These are phyloP conservation scores for Acrossocheilus fasciatus DNA, from an alignment of 2,797 vertebrate genomes.

Conservation along the genomic window DNA sequence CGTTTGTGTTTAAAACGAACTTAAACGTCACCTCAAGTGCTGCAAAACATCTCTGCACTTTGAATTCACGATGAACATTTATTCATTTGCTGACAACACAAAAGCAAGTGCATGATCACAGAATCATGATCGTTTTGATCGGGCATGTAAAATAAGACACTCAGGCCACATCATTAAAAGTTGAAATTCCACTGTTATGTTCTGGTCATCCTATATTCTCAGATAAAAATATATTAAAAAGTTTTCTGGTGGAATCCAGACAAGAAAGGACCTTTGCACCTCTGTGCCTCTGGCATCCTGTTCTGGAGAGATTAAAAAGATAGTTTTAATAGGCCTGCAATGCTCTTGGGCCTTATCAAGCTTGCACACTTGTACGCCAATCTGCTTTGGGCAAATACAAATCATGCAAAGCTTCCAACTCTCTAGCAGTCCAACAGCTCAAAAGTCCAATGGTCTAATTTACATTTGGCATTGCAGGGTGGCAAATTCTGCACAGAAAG, in stretches of 20 bases:
- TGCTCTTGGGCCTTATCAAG: slow-evolving; percentile 51
- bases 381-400: slow-evolving; percentile 52
- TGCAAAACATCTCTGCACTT: background rate
- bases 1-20: background rate
- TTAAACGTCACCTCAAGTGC: background rate
- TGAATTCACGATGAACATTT: background rate
- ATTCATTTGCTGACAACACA: background rate
- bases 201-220: slow-evolving; percentile 13
- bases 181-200: slow-evolving; percentile 41
- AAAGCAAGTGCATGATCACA: slow-evolving; percentile 9
- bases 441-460: slow-evolving; percentile 41
- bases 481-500: slow-evolving; percentile 29
- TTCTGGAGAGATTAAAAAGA: slow-evolving; percentile 49
- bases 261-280: slow-evolving; percentile 33
- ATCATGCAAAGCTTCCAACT: slow-evolving; percentile 34
- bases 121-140: slow-evolving; percentile 66
- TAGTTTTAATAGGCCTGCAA: slow-evolving; percentile 47
- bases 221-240: slow-evolving; percentile 24
- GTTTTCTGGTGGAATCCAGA: slow-evolving; percentile 26
- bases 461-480: slow-evolving; percentile 48
- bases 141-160: slow-evolving; percentile 62
- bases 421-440: slow-evolving; percentile 26
- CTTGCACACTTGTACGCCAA: slow-evolving; percentile 48
- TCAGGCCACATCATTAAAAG: slow-evolving; percentile 65
- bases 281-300: slow-evolving; percentile 38